These are phyloP conservation scores for Marmota monax DNA, from an alignment of 2,113 vertebrate genomes.

Conservation along the genomic window DNA sequence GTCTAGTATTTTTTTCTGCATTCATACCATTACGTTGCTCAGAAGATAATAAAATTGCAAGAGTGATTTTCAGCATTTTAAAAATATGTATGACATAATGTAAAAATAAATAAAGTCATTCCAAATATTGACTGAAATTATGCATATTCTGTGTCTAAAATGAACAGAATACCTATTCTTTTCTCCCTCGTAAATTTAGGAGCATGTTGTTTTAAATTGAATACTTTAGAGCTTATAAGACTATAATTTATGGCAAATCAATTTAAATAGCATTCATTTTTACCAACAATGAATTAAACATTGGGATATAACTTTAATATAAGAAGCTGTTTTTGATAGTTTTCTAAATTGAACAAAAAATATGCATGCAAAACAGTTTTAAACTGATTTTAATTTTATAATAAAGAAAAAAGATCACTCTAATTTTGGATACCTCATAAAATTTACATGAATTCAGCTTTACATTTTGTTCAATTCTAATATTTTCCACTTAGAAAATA, in stretches of 20 bases:
- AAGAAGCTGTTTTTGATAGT: not conserved
- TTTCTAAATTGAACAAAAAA: not conserved
- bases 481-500: not conserved
- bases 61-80: constrained; percentile 75
- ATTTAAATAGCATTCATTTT: not conserved
- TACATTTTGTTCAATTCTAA: not conserved
- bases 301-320: not conserved
- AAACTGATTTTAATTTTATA: not conserved
- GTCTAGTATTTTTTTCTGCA: constrained; percentile 1
- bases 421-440: not conserved
- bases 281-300: not conserved
- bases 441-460: not conserved
- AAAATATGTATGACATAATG: not conserved
- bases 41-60: not conserved
- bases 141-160: not conserved
- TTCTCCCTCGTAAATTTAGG: not conserved
- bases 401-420: not conserved
- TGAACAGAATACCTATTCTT: not conserved
- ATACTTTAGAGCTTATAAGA: not conserved
- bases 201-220: not conserved
- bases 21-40: not conserved
- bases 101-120: not conserved
- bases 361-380: not conserved
- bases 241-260: not conserved
- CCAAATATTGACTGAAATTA: not conserved